Conservation (phyloP, 2,888 invertebrate genomes). For the Mamestra brassicae region DNA sequence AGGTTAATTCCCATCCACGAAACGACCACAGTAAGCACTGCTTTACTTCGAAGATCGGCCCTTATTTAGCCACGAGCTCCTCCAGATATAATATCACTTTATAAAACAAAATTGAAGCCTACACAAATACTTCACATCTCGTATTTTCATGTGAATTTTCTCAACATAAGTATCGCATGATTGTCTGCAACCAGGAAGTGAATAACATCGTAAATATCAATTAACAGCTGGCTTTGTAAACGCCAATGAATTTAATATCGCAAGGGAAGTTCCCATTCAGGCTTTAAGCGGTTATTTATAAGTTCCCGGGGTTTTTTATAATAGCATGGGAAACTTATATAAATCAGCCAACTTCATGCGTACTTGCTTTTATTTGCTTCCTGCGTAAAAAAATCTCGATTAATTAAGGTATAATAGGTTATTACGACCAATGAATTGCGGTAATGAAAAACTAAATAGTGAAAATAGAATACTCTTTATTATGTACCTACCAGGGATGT, state of each 20-base stretch:
- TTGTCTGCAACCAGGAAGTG: slow-evolving; percentile 50
- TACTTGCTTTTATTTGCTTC: not conserved
- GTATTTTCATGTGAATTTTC: slow-evolving; percentile 36
- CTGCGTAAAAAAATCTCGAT: not conserved
- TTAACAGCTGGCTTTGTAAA: slow-evolving; percentile 4
- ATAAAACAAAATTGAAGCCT: not conserved
- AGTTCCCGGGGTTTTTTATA: not conserved
- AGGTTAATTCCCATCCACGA: too few relatives aligned
- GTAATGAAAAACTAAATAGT: too few relatives aligned
- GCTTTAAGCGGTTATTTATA: slow-evolving; percentile 16
- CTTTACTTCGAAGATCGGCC: too few relatives aligned
- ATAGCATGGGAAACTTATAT: not conserved
- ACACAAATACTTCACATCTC: not conserved
- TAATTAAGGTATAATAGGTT: not conserved
- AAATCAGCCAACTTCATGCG: not conserved
- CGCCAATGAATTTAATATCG: slow-evolving; percentile 13
- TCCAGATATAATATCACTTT: not conserved
- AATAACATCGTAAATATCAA: slow-evolving; percentile 10
- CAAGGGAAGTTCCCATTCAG: slow-evolving; percentile 14
- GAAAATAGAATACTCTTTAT: too few relatives aligned
- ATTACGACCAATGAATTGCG: not conserved
- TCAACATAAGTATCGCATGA: slow-evolving; percentile 40
- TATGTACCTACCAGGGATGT: too few relatives aligned
- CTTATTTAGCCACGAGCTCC: too few relatives aligned
- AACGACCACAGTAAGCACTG: too few relatives aligned